Evolutionary conservation across 2,113 vertebrate genomes (phyloP).

Genomic region (Parotia lawesii): DNA sequence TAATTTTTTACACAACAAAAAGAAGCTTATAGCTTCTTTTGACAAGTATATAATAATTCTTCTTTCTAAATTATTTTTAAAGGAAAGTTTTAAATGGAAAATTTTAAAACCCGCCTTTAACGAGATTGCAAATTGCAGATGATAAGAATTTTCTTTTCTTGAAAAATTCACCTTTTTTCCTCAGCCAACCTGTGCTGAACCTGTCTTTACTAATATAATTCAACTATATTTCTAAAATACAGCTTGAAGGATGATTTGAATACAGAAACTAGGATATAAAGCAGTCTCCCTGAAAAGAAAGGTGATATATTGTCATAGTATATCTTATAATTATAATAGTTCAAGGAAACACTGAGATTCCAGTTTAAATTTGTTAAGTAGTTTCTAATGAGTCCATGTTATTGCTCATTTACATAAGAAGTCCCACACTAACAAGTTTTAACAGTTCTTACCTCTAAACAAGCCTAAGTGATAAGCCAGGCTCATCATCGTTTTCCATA

Average conservation of each 20-base stretch:
- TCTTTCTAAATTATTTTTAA: neutral
- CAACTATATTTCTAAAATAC: neutral
- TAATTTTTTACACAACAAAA: neutral
- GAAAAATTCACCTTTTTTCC: neutral
- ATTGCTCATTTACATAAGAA: neutral
- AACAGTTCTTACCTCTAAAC: neutral
- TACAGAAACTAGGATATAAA: neutral
- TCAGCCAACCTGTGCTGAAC: neutral
- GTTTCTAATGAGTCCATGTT: neutral
- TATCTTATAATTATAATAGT: neutral
- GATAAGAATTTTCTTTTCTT: neutral
- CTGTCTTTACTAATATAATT: neutral
- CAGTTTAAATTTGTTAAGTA: neutral
- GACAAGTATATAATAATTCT: neutral
- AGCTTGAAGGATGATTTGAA: neutral
- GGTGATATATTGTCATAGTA: neutral
- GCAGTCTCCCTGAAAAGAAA: neutral
- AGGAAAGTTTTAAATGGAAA: neutral
- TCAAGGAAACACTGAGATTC: neutral
- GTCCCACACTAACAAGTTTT: neutral
- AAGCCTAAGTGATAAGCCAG: neutral
- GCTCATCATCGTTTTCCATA: accelerated
- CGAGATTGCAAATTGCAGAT: neutral
- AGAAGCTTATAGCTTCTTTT: neutral
- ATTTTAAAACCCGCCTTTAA: neutral